These are phyloP conservation scores for Coracopsis vasa DNA, from an alignment of 2,113 vertebrate genomes.

Conservation along the genomic window DNA sequence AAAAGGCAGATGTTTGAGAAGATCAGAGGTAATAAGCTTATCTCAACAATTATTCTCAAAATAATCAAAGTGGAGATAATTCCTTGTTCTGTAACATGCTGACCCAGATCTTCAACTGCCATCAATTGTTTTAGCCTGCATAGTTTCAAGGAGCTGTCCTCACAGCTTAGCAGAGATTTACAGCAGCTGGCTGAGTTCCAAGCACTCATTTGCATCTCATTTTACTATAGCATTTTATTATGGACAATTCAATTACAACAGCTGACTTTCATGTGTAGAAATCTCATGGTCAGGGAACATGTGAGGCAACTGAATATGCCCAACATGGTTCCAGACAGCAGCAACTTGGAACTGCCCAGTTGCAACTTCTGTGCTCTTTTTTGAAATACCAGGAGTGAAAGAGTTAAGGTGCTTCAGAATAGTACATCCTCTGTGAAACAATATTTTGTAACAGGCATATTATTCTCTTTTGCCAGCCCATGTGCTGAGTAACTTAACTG, in stretches of 20 bases:
- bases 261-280: background rate
- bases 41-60: slow-evolving; percentile 45
- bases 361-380: background rate
- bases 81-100: slow-evolving; percentile 23
- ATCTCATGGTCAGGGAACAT: background rate
- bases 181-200: background rate
- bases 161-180: slow-evolving; percentile 36
- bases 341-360: background rate
- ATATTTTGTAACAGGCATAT: background rate
- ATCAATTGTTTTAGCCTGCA: slow-evolving; percentile 14
- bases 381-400: background rate
- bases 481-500: background rate
- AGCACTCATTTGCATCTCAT: background rate
- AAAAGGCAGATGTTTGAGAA: slow-evolving; percentile 40
- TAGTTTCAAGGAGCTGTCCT: slow-evolving; percentile 18
- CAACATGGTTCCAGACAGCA: background rate
- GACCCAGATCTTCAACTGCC: slow-evolving; percentile 35
- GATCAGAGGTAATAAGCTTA: slow-evolving; percentile 56
- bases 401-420: background rate
- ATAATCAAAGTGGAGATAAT: slow-evolving; percentile 26
- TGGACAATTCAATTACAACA: background rate
- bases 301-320: background rate
- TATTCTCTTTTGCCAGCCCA: background rate
- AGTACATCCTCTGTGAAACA: background rate
- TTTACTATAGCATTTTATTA: background rate